phyloP scores from a whole-genome alignment of 2,113 vertebrate genomes.

The Melanotaenia duboulayi region DNA sequence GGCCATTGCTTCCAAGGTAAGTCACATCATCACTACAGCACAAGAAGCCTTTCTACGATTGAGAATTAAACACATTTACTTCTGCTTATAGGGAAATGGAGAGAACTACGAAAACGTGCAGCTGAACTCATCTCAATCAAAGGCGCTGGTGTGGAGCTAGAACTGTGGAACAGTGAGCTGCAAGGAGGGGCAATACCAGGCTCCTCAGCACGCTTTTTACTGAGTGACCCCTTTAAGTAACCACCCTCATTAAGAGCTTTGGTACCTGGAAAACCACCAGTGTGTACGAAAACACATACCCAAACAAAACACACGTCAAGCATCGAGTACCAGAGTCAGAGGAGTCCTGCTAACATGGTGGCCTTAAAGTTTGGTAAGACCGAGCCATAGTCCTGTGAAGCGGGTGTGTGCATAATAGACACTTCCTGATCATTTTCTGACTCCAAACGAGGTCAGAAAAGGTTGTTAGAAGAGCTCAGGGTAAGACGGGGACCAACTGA shows the following conservation, averaged over 20 bases:
- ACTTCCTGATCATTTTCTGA: slow-evolving; percentile 33
- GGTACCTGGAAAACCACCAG: slow-evolving; percentile 46
- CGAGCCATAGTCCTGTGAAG: slow-evolving; percentile 41
- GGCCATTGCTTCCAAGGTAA: slow-evolving; percentile 94
- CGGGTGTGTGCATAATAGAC: slow-evolving; percentile 30
- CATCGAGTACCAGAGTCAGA: slow-evolving; percentile 42
- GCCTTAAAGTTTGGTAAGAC: slow-evolving; percentile 68
- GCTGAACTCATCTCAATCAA: slow-evolving; percentile 92
- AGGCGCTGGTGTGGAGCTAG: slow-evolving; percentile 87
- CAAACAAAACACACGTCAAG: slow-evolving; percentile 21
- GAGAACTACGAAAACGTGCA: slow-evolving; percentile 94
- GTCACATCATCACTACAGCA: too few species aligned
- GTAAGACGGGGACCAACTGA: slow-evolving; percentile 62
- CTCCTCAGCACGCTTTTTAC: slow-evolving; percentile 44
- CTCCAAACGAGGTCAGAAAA: slow-evolving; percentile 53
- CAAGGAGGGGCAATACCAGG: slow-evolving; percentile 25
- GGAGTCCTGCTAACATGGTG: slow-evolving; percentile 45
- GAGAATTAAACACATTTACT: slow-evolving; percentile 4
- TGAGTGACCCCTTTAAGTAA: slow-evolving; percentile 49
- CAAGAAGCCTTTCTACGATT: neutral
- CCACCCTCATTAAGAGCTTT: slow-evolving; percentile 49
- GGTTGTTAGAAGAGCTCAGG: slow-evolving; percentile 71
- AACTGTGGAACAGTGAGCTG: slow-evolving; percentile 1
- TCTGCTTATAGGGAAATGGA: slow-evolving; percentile 89
- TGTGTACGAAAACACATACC: slow-evolving; percentile 32